Base-by-base conservation (phyloP, 1,140 invertebrate genomes). In the Drosophila simulans region DNA sequence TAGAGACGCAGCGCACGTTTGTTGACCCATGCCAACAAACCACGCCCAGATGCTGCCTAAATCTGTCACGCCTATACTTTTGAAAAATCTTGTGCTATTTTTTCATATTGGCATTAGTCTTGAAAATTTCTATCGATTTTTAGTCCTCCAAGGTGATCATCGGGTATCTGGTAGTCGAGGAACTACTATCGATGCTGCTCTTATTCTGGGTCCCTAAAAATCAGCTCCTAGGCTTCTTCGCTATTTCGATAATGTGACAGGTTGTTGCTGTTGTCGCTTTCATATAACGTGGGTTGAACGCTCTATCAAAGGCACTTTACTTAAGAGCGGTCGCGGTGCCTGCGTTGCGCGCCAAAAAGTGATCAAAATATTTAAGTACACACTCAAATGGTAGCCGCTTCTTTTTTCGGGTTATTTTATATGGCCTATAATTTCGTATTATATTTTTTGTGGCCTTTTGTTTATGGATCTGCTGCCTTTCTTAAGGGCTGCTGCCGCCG, bases 321-420 rank as follows among this genome's bases (percentile, higher is more conserved):
- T 12, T 37, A 4, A 7, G 27, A 15, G 22, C 31, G 20, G 20
- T 20, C 15, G 54, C 17, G 25, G 20, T 25, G 25, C 10, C 8
- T 12, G 4, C 48, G 15, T 34, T 69, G 62, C 40, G 35, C 37
- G 53, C 60, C 72, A 64, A 53, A 39, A 74, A 59, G 51, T 63
- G 45, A 64, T 59, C 48, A 52, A 65, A 57, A 39, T 60, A 43
- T 80, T 83, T 83, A 83, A 84, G 80, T 83, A 74, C 80, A 53
- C 48, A 65, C 49, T 75, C 58, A 75, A 75, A 65, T 53, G 66
- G 31, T 42, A 13, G 53, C 48, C 72, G 59, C 40, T 64, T 65
- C 53, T 40, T 53, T 43, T 25, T 48, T 72, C 31, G 37, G 37
- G 35, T 48, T 40, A 22, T 48, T 55, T 57, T 76, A 53, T 58